Evolutionary conservation across 2,888 invertebrate genomes (phyloP), one percentile per base, ranked within the genome.

Genomic region (Trissoscelio sp.): DNA sequence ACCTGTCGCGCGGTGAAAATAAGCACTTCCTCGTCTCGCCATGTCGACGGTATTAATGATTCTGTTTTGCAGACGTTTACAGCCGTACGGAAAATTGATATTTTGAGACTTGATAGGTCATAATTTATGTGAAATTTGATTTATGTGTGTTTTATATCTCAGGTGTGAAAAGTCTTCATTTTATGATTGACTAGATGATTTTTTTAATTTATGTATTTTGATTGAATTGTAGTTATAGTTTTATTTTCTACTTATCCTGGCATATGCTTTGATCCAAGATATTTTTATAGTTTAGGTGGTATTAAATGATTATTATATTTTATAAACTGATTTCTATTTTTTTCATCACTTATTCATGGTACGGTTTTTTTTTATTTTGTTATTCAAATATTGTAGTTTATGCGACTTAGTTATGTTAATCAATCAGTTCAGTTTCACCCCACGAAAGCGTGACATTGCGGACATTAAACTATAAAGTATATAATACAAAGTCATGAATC

Each of bases 361-460:
- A n/a, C n/a, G n/a, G n/a, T n/a, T n/a, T n/a, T n/a, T n/a, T n/a
- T n/a, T n/a, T 20, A 57, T 53, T 74, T 57, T 42, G 48, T 57
- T 51, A 66, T 66, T 55, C 39, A 42, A 69, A 69, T 67, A 60
- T 42, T 34, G 48, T 67, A 22, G 51, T 77, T 53, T 34, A 42
- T 14, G 37, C 57, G 42, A 62, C 55, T 24, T 58, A 55, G 28
- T 28, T 70, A 64, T 67, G 75, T 42, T 66, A 79, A 69, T 70
- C 16, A 70, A 72, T 70, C 20, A 46, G 46, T 67, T 78, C 70
- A 58, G 53, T 79, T 73, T 73, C 67, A 67, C 60, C 53, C 60
- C 57, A 73, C 16, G 67, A 79, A 79, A 79, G 79, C 79, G 79
- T 79, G 73, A 79, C 73, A 73, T 53, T 60, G 24, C 58, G 57